These are phyloP conservation scores for Syrphus vitripennis DNA, from an alignment of 2,888 invertebrate genomes.

Conservation along the genomic window DNA sequence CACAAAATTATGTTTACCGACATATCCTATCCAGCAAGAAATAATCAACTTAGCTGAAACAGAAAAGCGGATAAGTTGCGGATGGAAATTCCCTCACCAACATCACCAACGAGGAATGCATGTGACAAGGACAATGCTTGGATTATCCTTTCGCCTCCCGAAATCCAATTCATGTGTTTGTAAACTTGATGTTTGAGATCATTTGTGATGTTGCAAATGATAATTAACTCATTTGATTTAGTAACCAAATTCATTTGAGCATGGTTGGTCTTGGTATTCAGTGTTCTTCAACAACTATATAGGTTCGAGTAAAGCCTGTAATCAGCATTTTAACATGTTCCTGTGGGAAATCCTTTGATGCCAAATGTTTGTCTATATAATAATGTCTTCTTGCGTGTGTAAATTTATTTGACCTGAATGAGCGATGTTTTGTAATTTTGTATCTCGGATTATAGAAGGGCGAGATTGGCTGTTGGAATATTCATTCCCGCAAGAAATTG, in stretches of 20 bases:
- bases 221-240: conserved; percentile 65
- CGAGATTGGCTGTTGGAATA: conserved; percentile 3
- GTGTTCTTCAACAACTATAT: not conserved
- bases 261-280: not conserved
- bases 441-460: conserved; percentile 29
- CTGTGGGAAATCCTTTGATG: conserved; percentile 51
- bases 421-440: conserved; percentile 59
- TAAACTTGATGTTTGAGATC: conserved; percentile 55
- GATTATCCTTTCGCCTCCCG: conserved; percentile 56
- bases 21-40: conserved; percentile 38
- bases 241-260: not conserved
- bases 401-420: conserved; percentile 65
- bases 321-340: conserved; percentile 16
- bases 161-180: conserved; percentile 70
- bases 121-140: conserved; percentile 37
- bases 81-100: conserved; percentile 41
- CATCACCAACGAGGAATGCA: not conserved
- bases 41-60: conserved; percentile 57
- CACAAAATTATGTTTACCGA: conserved; percentile 54
- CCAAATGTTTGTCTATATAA: conserved; percentile 30
- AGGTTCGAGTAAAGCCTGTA: not conserved
- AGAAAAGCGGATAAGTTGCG: conserved; percentile 26
- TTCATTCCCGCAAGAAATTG: conserved; percentile 30
- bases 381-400: conserved; percentile 39
- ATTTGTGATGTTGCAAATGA: conserved; percentile 44